phyloP scores from a whole-genome alignment of 2,888 invertebrate genomes.

The Ditylenchus weischeri region DNA sequence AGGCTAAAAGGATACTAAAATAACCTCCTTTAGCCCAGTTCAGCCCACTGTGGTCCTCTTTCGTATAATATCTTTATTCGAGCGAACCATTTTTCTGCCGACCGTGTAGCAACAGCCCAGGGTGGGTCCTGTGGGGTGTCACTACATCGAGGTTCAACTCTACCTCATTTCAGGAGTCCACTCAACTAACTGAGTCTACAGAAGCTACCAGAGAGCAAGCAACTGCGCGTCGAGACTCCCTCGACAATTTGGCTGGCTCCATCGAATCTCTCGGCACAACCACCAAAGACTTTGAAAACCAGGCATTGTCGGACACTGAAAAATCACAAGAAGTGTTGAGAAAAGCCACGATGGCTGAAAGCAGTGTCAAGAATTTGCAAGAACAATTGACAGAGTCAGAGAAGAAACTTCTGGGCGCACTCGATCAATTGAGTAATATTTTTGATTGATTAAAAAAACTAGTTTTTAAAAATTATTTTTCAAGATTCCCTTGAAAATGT shows the following conservation, averaged over 20 bases:
- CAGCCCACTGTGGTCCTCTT: no score
- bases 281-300: constrained; percentile 38
- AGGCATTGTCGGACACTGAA: constrained; percentile 36
- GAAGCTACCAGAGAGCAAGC: constrained; percentile 21
- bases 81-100: no score
- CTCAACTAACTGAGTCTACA: constrained; percentile 23
- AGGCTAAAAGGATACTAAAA: no score
- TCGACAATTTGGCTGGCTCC: constrained; percentile 21
- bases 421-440: constrained; percentile 32
- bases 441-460: constrained; percentile 4
- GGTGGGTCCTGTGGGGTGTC: no score
- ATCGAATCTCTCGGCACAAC: constrained; percentile 28
- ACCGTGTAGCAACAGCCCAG: no score
- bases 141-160: no score
- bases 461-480: constrained; percentile 23
- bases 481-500: constrained; percentile 57
- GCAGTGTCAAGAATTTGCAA: constrained; percentile 35
- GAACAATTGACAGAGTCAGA: constrained; percentile 33
- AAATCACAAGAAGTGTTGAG: constrained; percentile 36
- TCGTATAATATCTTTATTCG: no score
- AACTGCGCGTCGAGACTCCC: constrained; percentile 12
- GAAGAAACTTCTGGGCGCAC: constrained; percentile 65
- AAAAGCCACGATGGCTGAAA: constrained; percentile 36
- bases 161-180: constrained; percentile 27
- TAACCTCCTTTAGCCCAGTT: no score